These are phyloP conservation scores for Aurelia aurita complex sp. Pacific DNA, from an alignment of 30 jellyfish, hydroid and myxozoan species.

Conservation along the genomic window DNA sequence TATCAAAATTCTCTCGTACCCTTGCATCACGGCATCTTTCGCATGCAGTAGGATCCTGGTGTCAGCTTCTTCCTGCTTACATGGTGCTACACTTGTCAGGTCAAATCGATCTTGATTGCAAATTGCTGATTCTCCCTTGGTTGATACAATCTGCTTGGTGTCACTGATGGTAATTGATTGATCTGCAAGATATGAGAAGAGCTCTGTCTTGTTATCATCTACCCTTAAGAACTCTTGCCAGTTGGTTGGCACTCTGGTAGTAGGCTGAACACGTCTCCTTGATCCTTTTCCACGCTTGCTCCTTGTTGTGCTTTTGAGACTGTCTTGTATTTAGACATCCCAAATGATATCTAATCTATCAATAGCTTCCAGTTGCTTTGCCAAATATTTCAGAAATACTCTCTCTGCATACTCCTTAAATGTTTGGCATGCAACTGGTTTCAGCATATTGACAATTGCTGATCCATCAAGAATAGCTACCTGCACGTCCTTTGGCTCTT, in stretches of 20 bases:
- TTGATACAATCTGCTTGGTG: background rate
- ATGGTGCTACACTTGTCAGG: background rate
- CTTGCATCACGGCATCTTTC: background rate
- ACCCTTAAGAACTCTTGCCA: slow-evolving; percentile 1
- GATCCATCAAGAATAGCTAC: slow-evolving; percentile 19
- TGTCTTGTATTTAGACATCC: background rate
- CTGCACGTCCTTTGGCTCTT: background rate
- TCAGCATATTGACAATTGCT: slow-evolving; percentile 11
- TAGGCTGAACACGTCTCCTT: background rate
- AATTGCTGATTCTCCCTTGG: background rate
- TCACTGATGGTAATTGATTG: background rate
- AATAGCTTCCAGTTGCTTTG: no score
- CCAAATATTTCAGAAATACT: background rate
- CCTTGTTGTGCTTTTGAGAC: background rate
- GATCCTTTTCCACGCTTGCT: slow-evolving; percentile 1
- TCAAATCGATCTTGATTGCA: background rate
- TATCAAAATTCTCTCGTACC: background rate
- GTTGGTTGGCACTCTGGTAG: background rate
- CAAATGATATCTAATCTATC: slow-evolving; percentile 8
- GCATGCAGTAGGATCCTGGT: background rate
- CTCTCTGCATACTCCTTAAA: slow-evolving; percentile 3
- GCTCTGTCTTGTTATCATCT: background rate
- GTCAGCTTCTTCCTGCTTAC: background rate
- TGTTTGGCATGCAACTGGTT: background rate
- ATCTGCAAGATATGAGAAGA: background rate